Base-by-base conservation (phyloP, 2,888 invertebrate genomes). In the Cotesia congregata region DNA sequence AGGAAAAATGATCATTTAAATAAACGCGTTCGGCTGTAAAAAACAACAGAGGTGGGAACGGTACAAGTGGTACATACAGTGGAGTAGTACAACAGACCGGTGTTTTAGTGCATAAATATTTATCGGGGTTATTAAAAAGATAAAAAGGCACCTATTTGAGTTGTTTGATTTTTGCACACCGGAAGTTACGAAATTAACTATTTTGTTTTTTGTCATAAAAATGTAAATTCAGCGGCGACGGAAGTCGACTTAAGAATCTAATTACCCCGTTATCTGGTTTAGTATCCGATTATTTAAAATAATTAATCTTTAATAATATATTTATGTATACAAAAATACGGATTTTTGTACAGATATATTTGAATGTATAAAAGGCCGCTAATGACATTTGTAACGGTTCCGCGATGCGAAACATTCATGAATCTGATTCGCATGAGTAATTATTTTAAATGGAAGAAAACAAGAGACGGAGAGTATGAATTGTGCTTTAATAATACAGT, bases 341-440 rank as follows among this genome's bases (percentile, higher is more conserved):
- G 0, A 30, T 30, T 30, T 30, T 30, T 30, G 3, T 30, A 30
- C 30, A 30, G 3, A 38, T 65, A 65, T 12, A 65, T 7, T 20
- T 65, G 9, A 12, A 12, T 65, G 9, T 30, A 65, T 65, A 65
- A 65, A 7, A 38, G 38, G 65, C 12, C 38, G 65, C 7, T 65
- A 65, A 65, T 65, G 65, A 65, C 65, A 65, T 65, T 65, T 65
- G 65, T 65, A 30, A 65, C 65, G 65, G 65, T 65, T 65, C 65
- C 38, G 38, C 65, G 65, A 65, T 65, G 65, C 65, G 65, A 65
- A 65, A 65, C 65, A 65, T 65, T 65, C 65, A 65, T 65, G 65
- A 65, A 38, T 20, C 38, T 20, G 65, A 38, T 65, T 65, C 30
- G 65, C 12, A 65, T 65, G 65, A 65, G 20, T 30, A 20, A 65